Evolutionary conservation across 2,888 invertebrate species (phyloP), one percentile per base, ranked within the genome.

Genomic region (Plemyria rubiginata): DNA sequence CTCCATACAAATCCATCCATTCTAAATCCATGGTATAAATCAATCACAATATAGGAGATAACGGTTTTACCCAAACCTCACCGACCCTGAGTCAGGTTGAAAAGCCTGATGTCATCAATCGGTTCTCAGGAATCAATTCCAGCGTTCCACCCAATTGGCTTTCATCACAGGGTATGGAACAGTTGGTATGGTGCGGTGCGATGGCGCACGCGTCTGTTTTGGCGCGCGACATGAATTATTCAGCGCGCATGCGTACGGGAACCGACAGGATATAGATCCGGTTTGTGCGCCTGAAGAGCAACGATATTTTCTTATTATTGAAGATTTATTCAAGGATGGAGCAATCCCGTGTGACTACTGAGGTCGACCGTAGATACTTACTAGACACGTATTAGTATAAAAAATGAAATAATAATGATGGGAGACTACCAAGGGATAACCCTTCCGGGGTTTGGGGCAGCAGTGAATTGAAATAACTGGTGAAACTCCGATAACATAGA

Each of bases 221-320:
- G 67, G 65, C 68, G 62, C 67, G 64, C 65, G 65, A 43, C 62
- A 80, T 88, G 85, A 85, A 90, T 90, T 77, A 90, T 90, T 85
- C 85, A 88, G 59, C n/a, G 59, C 70, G 65, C 70, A 71, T 66
- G 64, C 74, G 70, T 68, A 76, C 75, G 79, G 85, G 82, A 82
- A 80, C 80, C 80, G 77, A 79, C 88, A 85, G 90, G 90, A 90
- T 85, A 88, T 74, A 87, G 84, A 88, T 90, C 90, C 90, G 90
- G 89, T 90, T 82, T 80, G 78, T 71, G 68, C 56, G 54, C 22
- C 36, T 8, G 38, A 52, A 45, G 48, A 61, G 59, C 41, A 66
- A 53, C 40, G 11, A n/a, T n/a, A 22, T 53, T 53, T 60, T 64
- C 49, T 65, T 54, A 32, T 57, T 64, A 53, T 49, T 53, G 38